These are phyloP conservation scores for Thaumatotibia leucotreta DNA, from an alignment of 1,140 invertebrate genomes.

Conservation along the genomic window DNA sequence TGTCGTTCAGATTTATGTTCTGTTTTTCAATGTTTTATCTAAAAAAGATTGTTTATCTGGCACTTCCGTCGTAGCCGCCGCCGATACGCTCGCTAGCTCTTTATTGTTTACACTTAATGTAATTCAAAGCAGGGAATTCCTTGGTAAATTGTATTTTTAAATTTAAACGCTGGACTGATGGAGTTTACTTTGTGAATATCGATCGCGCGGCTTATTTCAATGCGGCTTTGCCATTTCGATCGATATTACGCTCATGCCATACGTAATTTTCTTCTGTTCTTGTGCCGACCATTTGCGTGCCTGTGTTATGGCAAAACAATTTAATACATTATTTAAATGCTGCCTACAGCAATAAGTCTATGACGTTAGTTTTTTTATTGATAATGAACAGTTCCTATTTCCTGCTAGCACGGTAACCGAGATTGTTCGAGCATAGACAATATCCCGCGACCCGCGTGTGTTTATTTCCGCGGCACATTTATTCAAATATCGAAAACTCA, in stretches of 20 bases:
- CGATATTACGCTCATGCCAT: slow-evolving; percentile 61
- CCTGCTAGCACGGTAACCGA: slow-evolving; percentile 19
- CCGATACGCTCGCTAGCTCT: slow-evolving; percentile 67
- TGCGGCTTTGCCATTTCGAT: slow-evolving; percentile 60
- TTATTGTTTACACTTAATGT: slow-evolving; percentile 75
- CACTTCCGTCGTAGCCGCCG: slow-evolving; percentile 65
- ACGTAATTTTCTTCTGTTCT: slow-evolving; percentile 51
- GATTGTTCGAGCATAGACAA: slow-evolving; percentile 44
- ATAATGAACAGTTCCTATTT: slow-evolving; percentile 20
- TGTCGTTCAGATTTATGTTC: slow-evolving; percentile 50
- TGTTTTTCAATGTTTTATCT: slow-evolving; percentile 67
- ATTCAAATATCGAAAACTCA: slow-evolving; percentile 69
- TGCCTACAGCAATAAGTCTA: background rate
- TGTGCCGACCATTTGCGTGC: slow-evolving; percentile 29
- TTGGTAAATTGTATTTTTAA: slow-evolving; percentile 72
- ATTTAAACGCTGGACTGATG: slow-evolving; percentile 56
- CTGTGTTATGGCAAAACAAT: slow-evolving; percentile 8
- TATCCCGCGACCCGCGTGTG: slow-evolving; percentile 53
- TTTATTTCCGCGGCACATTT: slow-evolving; percentile 66
- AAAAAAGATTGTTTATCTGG: slow-evolving; percentile 73
- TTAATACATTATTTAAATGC: slow-evolving; percentile 1
- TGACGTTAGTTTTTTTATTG: no score
- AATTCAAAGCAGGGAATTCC: slow-evolving; percentile 73
- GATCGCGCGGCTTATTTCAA: slow-evolving; percentile 55
- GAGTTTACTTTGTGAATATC: slow-evolving; percentile 55